Conservation (phyloP, 2,113 vertebrate species). For the Hippocampus guttulatus region DNA sequence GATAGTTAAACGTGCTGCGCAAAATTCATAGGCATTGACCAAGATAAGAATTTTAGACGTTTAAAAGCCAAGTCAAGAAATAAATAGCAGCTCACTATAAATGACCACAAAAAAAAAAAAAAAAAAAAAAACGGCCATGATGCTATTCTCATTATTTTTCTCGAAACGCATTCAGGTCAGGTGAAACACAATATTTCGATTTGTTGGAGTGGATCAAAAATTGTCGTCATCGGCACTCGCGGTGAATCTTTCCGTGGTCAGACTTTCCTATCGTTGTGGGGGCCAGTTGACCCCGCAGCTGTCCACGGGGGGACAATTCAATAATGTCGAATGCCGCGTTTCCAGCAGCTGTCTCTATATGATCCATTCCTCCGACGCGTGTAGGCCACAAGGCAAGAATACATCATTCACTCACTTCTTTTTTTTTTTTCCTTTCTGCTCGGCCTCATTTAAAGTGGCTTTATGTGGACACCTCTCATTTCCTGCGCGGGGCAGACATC, state of each 20-base stretch:
- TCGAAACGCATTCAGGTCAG: not conserved
- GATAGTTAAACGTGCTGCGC: too few relatives aligned
- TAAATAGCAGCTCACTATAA: too few relatives aligned
- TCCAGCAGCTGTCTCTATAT: constrained; percentile 10
- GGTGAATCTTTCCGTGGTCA: constrained; percentile 2
- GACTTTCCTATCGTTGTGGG: not conserved
- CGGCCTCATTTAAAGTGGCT: constrained; percentile 67
- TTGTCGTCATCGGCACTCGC: not conserved
- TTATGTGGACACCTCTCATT: constrained; percentile 75
- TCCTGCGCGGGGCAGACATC: constrained; percentile 64
- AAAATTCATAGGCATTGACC: too few relatives aligned
- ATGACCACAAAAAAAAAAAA: too few relatives aligned
- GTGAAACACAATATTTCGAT: not conserved
- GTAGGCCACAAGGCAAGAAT: constrained; percentile 15
- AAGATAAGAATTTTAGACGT: too few relatives aligned
- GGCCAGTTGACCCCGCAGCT: constrained; percentile 2
- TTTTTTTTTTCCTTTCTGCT: not conserved
- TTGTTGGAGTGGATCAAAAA: constrained; percentile 1
- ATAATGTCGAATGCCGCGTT: constrained; percentile 22
- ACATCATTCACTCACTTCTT: constrained; percentile 17
- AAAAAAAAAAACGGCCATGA: too few relatives aligned
- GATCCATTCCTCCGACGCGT: constrained; percentile 19
- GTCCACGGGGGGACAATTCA: constrained; percentile 34
- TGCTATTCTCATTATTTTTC: not conserved
- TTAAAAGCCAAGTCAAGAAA: too few relatives aligned